phyloP scores from a whole-genome alignment of 2,797 vertebrate genomes.

The Sylvia borin region DNA sequence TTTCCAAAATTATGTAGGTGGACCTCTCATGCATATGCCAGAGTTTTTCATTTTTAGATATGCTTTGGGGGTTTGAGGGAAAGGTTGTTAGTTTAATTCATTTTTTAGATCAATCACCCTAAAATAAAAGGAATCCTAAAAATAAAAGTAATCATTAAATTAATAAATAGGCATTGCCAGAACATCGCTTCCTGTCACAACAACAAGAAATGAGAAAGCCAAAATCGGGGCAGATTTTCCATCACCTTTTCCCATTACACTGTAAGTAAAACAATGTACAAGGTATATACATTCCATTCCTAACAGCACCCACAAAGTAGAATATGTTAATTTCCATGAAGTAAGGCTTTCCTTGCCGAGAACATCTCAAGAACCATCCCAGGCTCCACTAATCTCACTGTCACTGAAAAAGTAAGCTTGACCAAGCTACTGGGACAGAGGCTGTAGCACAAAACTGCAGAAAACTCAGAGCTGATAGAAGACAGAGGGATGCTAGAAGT shows the following conservation, averaged over 20 bases:
- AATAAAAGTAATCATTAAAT: background rate
- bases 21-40: background rate
- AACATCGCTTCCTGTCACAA: background rate
- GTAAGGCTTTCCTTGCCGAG: background rate
- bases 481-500: background rate
- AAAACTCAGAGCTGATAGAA: background rate
- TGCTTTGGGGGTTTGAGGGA: no score
- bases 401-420: background rate
- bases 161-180: background rate
- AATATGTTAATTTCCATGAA: background rate
- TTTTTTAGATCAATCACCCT: background rate
- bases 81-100: accelerated
- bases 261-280: background rate
- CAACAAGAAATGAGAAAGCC: background rate
- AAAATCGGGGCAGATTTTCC: background rate
- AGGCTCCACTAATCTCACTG: background rate
- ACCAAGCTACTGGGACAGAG: background rate
- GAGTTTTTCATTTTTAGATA: background rate
- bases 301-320: background rate
- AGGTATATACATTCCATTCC: background rate
- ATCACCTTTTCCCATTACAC: background rate
- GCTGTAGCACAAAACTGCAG: background rate
- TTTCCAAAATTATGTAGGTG: background rate
- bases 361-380: background rate
- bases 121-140: background rate